phyloP scores from a whole-genome alignment of 1,140 invertebrate genomes.

The Heliconius himera region DNA sequence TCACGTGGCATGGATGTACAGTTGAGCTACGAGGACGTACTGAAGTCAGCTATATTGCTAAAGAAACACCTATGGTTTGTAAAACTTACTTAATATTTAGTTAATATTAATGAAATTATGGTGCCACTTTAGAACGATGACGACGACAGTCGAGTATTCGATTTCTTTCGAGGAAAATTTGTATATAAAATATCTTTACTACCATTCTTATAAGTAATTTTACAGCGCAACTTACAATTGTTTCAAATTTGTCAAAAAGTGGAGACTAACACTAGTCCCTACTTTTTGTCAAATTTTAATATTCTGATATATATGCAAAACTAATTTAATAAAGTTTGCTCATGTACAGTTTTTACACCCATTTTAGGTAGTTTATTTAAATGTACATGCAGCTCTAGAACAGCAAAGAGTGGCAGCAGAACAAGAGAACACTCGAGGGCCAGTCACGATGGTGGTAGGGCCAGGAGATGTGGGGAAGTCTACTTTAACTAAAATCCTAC shows the following conservation, averaged over 20 bases:
- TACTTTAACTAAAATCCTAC: slow-evolving; percentile 92
- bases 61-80: slow-evolving; percentile 96
- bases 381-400: slow-evolving; percentile 97
- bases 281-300: too few relatives aligned
- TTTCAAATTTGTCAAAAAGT: too few relatives aligned
- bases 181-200: too few relatives aligned
- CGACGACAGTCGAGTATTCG: too few relatives aligned
- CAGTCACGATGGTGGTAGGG: slow-evolving; percentile 95
- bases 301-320: too few relatives aligned
- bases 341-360: neutral
- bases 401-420: slow-evolving; percentile 91
- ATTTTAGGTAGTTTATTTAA: slow-evolving; percentile 90
- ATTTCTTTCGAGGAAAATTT: too few relatives aligned
- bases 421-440: slow-evolving; percentile 87
- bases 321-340: too few relatives aligned
- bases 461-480: slow-evolving; percentile 98
- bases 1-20: slow-evolving; percentile 97
- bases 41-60: slow-evolving; percentile 96
- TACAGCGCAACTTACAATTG: too few relatives aligned
- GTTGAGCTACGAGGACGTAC: slow-evolving; percentile 92
- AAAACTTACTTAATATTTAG: neutral
- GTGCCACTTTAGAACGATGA: too few relatives aligned
- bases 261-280: too few relatives aligned
- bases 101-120: too few relatives aligned
- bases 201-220: too few relatives aligned